phyloP scores from a whole-genome alignment of 2,797 vertebrate genomes.

The Etheostoma nigrum region DNA sequence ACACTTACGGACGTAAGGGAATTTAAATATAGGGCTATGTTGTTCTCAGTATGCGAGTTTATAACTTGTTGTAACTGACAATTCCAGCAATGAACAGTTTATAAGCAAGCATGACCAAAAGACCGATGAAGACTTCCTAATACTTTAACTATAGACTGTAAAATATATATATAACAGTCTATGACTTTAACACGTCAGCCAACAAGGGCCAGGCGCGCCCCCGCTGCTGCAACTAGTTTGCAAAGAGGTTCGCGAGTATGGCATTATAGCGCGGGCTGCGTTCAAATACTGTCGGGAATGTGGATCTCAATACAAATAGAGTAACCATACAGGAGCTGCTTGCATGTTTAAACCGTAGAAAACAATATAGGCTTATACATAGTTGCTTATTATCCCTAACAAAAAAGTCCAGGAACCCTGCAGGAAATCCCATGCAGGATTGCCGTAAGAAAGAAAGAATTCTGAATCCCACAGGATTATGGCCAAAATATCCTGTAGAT shows the following conservation, averaged over 20 bases:
- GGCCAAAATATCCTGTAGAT: too few species aligned
- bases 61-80: background rate
- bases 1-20: background rate
- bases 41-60: background rate
- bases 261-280: constrained; percentile 9
- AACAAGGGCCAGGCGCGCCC: constrained; percentile 36
- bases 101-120: background rate
- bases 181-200: constrained; percentile 49
- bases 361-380: background rate
- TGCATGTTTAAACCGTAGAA: background rate
- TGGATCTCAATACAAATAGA: background rate
- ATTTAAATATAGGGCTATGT: background rate
- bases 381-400: background rate
- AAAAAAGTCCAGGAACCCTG: too few species aligned
- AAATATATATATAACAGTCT: too few species aligned
- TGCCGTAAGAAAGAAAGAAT: too few species aligned
- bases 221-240: constrained; percentile 38
- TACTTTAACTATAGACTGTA: too few species aligned
- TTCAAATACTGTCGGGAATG: constrained; percentile 29
- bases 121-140: too few species aligned
- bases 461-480: too few species aligned
- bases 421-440: too few species aligned
- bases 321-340: background rate
- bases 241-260: constrained; percentile 27
- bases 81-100: background rate